Evolutionary conservation across 2,113 vertebrate species (phyloP).

Genomic region (Ciconia boyciana): DNA sequence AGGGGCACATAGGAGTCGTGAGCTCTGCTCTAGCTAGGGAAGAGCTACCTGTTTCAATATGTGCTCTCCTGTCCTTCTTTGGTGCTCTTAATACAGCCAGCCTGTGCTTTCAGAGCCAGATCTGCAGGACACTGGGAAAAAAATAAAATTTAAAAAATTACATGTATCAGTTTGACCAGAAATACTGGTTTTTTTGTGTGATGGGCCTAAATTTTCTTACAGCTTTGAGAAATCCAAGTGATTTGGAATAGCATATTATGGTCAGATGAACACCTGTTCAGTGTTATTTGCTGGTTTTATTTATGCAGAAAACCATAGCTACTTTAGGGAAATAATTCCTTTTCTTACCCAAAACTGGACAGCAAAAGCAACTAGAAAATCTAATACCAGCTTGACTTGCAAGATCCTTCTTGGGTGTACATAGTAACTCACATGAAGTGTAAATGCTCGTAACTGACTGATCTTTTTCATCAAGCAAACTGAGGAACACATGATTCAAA

Average conservation of each 20-base stretch:
- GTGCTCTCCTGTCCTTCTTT: not conserved
- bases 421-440: not conserved
- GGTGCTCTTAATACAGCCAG: accelerated
- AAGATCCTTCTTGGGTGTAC: not conserved
- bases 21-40: not conserved
- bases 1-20: not conserved
- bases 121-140: not conserved
- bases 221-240: not conserved
- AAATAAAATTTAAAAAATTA: no score
- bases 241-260: not conserved
- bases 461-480: not conserved
- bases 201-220: not conserved
- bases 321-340: not conserved
- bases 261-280: not conserved
- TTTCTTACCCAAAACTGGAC: not conserved
- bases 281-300: not conserved
- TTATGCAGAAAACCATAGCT: not conserved
- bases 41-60: not conserved
- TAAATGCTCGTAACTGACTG: not conserved
- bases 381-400: not conserved
- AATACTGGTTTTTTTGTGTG: not conserved
- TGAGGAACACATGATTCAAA: not conserved
- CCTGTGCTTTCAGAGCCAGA: not conserved
- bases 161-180: not conserved
- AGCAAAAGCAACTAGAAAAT: not conserved